These are phyloP conservation scores for Coregonus sp. DNA, from an alignment of 2,797 vertebrate species.

Conservation along the genomic window DNA sequence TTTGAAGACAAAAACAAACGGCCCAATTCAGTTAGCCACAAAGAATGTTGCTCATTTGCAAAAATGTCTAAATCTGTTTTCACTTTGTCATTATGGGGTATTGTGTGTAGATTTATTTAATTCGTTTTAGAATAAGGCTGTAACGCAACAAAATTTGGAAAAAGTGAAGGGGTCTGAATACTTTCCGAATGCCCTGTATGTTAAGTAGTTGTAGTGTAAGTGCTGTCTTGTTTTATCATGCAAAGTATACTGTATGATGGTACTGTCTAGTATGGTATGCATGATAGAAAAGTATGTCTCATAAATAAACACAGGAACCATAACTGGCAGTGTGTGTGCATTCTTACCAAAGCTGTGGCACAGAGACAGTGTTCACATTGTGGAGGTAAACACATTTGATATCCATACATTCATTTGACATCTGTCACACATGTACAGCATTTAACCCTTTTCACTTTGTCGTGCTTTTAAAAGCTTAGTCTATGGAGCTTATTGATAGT, in stretches of 20 bases:
- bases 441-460: slow-evolving; percentile 2
- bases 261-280: not conserved
- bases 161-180: too few relatives aligned
- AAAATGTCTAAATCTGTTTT: too few relatives aligned
- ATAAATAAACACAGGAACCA: not conserved
- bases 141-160: too few relatives aligned
- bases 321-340: not conserved
- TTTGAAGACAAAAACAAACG: too few relatives aligned
- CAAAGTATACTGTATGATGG: not conserved
- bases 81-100: too few relatives aligned
- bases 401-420: slow-evolving; percentile 2
- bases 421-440: not conserved
- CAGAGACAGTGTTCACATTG: not conserved
- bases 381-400: too few relatives aligned
- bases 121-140: too few relatives aligned
- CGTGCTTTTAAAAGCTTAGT: not conserved
- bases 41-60: too few relatives aligned
- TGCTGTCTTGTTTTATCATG: not conserved
- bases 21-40: too few relatives aligned
- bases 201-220: not conserved
- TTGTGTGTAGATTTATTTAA: too few relatives aligned
- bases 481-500: not conserved
- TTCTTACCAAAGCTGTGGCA: not conserved
- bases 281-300: not conserved
- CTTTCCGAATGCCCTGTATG: not conserved